Base-by-base conservation (phyloP, 2,113 vertebrate genomes). In the Synchiropus splendidus region DNA sequence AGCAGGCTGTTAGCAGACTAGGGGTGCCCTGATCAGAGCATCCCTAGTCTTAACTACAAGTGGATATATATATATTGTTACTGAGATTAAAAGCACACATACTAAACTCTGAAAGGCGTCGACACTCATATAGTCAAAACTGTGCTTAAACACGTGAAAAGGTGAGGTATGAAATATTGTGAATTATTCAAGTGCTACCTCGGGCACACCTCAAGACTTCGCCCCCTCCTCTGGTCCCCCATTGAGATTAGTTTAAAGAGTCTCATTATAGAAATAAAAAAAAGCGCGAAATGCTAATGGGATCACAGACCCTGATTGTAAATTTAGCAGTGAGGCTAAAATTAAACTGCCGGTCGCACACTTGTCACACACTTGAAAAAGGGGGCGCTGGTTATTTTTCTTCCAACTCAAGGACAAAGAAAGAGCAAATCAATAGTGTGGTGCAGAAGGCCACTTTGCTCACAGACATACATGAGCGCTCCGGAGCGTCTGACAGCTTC, bases 231-330 rank as follows among this genome's bases (percentile, higher is more conserved):
- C 43, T 21, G 10, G 44, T 16, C 50, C 43, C 56, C 56, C 59
- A 46, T 57, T 68, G 54, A 64, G 51, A 57, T 50, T 36, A 42
- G 67, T 62, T 77, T 63, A 48, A 38, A 51, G 57, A 53, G 60
- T 64, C 64, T 70, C 58, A 61, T 79, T 70, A 77, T 27, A 58
- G 47, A 63, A 52, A 35, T 44, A 51, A 53, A 62, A 71, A 53
- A 31, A 58, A 33, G 74, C 67, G 54, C 54, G 51, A 42, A 68
- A 58, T 57, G 40, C 50, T 74, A 81, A 81, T 73, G 64, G 66
- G 74, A 77, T 77, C 69, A 54, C 52, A 46, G 74, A 69, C 78
- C 68, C 34, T 68, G 58, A 80, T 70, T 66, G 54, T 75, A 73
- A 75, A 74, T 83, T 78, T 74, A 66, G 47, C 44, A 14, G 31